phyloP scores from a whole-genome alignment of 2,888 invertebrate genomes.

The Mythimna albipuncta region DNA sequence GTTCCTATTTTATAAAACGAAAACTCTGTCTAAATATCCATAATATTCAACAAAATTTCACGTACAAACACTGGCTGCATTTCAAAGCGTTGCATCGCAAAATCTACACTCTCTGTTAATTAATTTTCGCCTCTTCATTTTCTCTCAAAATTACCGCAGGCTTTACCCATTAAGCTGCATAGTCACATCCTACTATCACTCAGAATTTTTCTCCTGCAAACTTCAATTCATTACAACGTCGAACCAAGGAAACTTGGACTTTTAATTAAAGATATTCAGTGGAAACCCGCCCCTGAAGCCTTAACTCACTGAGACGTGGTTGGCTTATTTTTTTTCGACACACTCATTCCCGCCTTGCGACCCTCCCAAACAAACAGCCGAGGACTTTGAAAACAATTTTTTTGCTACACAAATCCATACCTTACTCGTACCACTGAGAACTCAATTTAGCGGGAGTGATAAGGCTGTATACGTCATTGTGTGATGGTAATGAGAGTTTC shows the following conservation, averaged over 20 bases:
- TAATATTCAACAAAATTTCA: conserved; percentile 50
- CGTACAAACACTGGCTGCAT: conserved; percentile 56
- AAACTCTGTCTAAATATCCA: conserved; percentile 19
- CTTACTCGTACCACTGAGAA: conserved; percentile 5
- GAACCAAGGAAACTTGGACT: conserved; percentile 82
- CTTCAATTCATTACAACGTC: conserved; percentile 84
- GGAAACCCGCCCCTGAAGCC: conserved; percentile 88
- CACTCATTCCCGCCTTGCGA: conserved; percentile 90
- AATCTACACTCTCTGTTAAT: conserved; percentile 69
- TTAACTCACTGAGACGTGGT: conserved; percentile 90
- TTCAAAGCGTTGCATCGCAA: conserved; percentile 66
- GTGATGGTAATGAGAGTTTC: conserved; percentile 73
- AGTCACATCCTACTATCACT: conserved; percentile 64
- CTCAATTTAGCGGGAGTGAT: conserved; percentile 42
- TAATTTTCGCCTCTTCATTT: conserved; percentile 70
- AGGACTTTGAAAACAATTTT: conserved; percentile 88
- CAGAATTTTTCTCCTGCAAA: conserved; percentile 74
- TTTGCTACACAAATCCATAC: conserved; percentile 40
- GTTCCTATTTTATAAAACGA: conserved; percentile 27
- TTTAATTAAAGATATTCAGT: conserved; percentile 90
- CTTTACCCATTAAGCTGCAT: conserved; percentile 66
- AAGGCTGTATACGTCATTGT: conserved; percentile 71
- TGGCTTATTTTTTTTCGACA: conserved; percentile 90
- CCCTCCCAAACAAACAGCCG: conserved; percentile 90
- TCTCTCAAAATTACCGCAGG: conserved; percentile 64